Evolutionary conservation across 2,888 invertebrate species (phyloP).

Genomic region (Zaprionus bogoriensis): DNA sequence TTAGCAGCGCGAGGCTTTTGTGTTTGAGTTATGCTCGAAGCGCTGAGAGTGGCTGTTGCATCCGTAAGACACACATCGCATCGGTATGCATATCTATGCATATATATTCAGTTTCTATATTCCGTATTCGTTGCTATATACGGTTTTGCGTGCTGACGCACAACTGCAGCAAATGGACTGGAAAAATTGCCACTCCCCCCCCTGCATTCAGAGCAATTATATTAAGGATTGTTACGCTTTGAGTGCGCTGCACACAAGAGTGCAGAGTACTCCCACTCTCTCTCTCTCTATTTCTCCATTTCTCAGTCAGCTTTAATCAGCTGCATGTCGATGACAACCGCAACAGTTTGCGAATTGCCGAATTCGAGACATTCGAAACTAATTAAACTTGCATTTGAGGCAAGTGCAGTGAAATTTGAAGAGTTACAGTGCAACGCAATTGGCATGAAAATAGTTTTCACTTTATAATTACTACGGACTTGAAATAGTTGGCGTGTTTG

Average conservation of each 20-base stretch:
- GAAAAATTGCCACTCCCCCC: too few relatives aligned
- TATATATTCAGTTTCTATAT: conserved; percentile 9
- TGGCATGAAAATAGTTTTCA: too few relatives aligned
- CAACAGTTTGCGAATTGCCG: conserved; percentile 41
- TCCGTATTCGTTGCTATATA: conserved; percentile 36
- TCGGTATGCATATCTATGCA: neutral
- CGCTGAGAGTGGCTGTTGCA: conserved; percentile 33
- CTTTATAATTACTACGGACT: too few relatives aligned
- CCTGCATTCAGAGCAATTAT: conserved; percentile 59
- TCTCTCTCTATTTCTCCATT: neutral
- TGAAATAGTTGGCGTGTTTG: too few relatives aligned
- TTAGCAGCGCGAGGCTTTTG: neutral
- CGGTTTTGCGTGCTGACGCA: conserved; percentile 39
- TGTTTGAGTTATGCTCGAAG: conserved; percentile 8
- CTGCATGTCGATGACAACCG: conserved; percentile 43
- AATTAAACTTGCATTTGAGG: conserved; percentile 62
- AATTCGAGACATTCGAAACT: conserved; percentile 43
- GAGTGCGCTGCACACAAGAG: neutral
- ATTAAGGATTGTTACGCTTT: conserved; percentile 41
- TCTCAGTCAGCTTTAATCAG: conserved; percentile 37
- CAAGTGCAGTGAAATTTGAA: too few relatives aligned
- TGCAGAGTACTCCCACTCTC: neutral
- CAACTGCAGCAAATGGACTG: conserved; percentile 62
- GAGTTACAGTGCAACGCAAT: conserved; percentile 12
- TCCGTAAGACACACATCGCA: conserved; percentile 10